Base-by-base conservation (phyloP, 1,140 invertebrate genomes). In the Amphibalanus amphitrite region DNA sequence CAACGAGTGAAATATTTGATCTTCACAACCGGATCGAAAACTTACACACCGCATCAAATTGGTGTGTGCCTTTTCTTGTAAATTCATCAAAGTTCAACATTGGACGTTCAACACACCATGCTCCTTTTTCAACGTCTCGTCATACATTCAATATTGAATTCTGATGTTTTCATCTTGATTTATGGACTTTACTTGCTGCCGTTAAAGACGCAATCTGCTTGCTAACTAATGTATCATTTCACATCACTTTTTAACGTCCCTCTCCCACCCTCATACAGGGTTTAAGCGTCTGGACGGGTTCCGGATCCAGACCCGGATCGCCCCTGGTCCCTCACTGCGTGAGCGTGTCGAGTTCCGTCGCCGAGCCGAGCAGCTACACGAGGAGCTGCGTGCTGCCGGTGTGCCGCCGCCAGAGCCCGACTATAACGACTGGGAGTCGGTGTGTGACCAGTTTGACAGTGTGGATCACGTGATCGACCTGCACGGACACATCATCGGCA, bases 401-500 rank as follows among this genome's bases (percentile, higher is more conserved):
- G 86, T 85, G 1, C 85, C 86, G 33, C 79, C 90, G 33, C 84
- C 83, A 74, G 89, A 88, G 74, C 81, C 88, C 28, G 85, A 70
- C 28, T 74, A 70, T 69, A 73, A 65, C 70, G 85, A 91, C 80
- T 88, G 86, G 74, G 83, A 88, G 71, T 81, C 84, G 3, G 87
- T 90, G 1, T 84, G 85, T 23, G 85, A 89, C 76, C 85, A 84
- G 75, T 92, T 90, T 77, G 90, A 93, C 79, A 84, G 85, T 76
- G 84, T 90, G 23, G 92, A 94, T 81, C 87, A 91, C 79, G 78
- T 91, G 1, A 90, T 95, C 73, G 91, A 95, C 80, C 81, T 95
- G 30, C 88, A 92, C 79, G 91, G 91, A 0, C 91, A 93, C 77
- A 92, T 94, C 71, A 91, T 94, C 75, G 91, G 92, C 75, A 91